Evolutionary conservation across 2,888 invertebrate genomes (phyloP).

Genomic region (Danaus chrysippus): DNA sequence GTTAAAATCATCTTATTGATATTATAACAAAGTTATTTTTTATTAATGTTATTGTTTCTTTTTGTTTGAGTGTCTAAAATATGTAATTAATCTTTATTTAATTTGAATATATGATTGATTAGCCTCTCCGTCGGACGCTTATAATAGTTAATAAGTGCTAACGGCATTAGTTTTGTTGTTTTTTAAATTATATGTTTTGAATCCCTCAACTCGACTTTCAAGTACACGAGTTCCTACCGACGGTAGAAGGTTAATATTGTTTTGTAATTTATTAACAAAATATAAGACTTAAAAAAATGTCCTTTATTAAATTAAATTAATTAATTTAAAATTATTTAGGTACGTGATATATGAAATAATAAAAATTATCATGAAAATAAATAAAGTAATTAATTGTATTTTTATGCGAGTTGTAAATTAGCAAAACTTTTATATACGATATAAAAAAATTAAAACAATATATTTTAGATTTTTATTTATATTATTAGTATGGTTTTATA

Average conservation of each 20-base stretch:
- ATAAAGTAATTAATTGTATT: neutral
- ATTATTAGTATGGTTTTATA: slow-evolving; percentile 11
- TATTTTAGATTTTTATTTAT: neutral
- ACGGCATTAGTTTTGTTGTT: neutral
- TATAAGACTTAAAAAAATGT: neutral
- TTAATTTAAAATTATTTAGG: neutral
- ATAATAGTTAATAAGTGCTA: slow-evolving; percentile 12
- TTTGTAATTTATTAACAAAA: neutral
- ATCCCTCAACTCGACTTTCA: no score
- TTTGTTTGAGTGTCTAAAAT: neutral
- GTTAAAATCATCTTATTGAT: slow-evolving; percentile 1
- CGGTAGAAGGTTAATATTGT: neutral
- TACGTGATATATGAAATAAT: neutral
- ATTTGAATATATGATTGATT: slow-evolving; percentile 24
- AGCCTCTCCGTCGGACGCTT: slow-evolving; percentile 24
- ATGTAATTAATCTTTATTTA: slow-evolving; percentile 25
- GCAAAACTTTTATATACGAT: neutral
- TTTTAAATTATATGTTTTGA: neutral
- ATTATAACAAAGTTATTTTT: neutral
- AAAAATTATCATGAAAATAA: neutral
- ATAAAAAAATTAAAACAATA: neutral
- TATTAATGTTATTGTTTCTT: neutral
- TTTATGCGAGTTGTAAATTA: slow-evolving; percentile 5
- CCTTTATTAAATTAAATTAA: neutral
- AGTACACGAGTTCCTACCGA: neutral